Base-by-base conservation (phyloP, 2,113 vertebrate species). In the Cebidichthys violaceus region DNA sequence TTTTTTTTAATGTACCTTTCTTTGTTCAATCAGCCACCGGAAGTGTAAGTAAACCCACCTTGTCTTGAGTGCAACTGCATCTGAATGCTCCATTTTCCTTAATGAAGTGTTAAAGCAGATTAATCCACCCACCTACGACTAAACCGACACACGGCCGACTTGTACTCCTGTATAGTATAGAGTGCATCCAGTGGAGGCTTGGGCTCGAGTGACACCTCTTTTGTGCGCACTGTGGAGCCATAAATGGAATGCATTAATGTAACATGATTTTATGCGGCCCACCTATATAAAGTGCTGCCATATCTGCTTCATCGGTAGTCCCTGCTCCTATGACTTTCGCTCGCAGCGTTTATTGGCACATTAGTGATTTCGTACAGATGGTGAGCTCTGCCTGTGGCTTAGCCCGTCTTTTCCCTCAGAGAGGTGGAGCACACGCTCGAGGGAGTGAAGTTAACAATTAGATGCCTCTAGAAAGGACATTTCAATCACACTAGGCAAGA, bases 281-380 rank as follows among this genome's bases (percentile, higher is more conserved):
- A 61, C 45, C 75, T 77, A 75, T 67, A 70, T 79, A 62, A 39
- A 59, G 75, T 39, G 61, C 71, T 17, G 37, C 77, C 22, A 18
- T 47, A 64, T 31, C 78, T 83, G 9, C 0, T 18, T 62, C 68
- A 59, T 57, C 45, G 1, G 33, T n/a, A 76, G 31, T 60, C 61
- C 52, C 75, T 33, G 72, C 82, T 77, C 60, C 73, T 14, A 13
- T 24, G 65, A 80, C 67, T 82, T 81, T 81, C 60, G 31, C 37
- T 71, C 45, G 22, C 41, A 35, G 81, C 69, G 0, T 88, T 91
- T 77, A 77, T 77, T 72, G 62, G 73, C 82, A 72, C 77, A 87
- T 90, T 76, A 77, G 83, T 73, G 70, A 82, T 85, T 67, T 88
- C 75, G 79, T 84, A 75, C 80, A 39, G 70, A 81, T 74, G 82